These are phyloP conservation scores for Tragopan temminckii DNA, from an alignment of 2,797 vertebrate species.

Conservation along the genomic window DNA sequence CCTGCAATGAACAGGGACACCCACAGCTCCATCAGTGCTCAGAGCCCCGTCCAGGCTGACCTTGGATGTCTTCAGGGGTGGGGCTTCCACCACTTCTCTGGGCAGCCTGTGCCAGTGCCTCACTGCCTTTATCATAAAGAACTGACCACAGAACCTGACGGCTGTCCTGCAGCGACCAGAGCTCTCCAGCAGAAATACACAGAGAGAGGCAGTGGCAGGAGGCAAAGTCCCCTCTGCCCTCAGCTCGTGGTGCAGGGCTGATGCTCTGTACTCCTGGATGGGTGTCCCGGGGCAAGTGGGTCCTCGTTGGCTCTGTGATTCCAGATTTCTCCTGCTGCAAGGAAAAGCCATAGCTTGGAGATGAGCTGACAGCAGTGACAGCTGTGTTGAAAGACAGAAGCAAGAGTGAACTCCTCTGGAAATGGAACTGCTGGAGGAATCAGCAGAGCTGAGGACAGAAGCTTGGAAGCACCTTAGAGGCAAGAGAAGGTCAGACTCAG, in stretches of 20 bases:
- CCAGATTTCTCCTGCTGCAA: background rate
- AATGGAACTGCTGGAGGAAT: background rate
- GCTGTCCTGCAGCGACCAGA: background rate
- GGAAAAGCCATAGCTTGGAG: background rate
- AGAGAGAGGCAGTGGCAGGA: background rate
- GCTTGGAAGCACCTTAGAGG: background rate
- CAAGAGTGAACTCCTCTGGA: background rate
- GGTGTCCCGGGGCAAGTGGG: background rate
- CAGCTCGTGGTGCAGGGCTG: rapidly evolving
- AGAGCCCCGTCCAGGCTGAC: too few relatives aligned
- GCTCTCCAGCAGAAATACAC: background rate
- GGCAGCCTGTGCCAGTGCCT: too few relatives aligned
- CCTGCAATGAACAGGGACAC: too few relatives aligned
- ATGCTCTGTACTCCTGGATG: background rate
- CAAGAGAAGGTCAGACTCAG: background rate
- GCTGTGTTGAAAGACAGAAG: background rate
- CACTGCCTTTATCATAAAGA: too few relatives aligned
- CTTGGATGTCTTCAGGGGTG: too few relatives aligned
- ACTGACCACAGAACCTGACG: background rate
- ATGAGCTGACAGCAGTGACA: background rate
- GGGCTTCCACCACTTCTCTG: too few relatives aligned
- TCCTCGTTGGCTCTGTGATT: background rate
- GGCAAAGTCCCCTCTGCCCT: background rate
- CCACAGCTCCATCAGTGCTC: too few relatives aligned
- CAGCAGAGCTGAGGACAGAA: background rate